phyloP scores from a whole-genome alignment of 1,140 invertebrate genomes.

The Cyrtorhinus lividipennis region DNA sequence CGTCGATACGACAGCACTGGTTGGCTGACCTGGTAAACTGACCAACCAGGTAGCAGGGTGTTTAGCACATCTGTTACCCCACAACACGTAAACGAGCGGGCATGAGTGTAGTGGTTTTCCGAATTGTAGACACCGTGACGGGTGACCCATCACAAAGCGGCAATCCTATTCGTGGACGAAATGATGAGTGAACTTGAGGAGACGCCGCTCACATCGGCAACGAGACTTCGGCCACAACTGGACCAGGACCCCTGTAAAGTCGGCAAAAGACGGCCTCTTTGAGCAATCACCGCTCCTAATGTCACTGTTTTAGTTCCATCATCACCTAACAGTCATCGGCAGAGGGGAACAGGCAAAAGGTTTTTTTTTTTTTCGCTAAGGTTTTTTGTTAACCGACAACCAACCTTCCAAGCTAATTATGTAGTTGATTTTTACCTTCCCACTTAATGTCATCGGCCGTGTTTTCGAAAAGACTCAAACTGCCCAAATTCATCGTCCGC shows the following conservation, averaged over 20 bases:
- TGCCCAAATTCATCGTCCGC: too few species aligned
- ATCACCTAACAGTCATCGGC: constrained; percentile 2
- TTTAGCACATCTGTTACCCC: background rate
- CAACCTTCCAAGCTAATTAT: background rate
- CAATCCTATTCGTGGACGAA: background rate
- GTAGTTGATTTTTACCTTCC: too few species aligned
- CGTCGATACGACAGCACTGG: too few species aligned
- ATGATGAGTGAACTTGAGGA: background rate
- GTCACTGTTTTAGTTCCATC: constrained; percentile 6
- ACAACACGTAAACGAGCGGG: background rate
- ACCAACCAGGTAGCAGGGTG: background rate
- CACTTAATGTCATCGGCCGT: too few species aligned
- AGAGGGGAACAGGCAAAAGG: too few species aligned
- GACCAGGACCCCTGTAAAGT: constrained; percentile 1
- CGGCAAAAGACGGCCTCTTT: background rate
- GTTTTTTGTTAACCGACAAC: background rate
- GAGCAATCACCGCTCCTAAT: constrained; percentile 8
- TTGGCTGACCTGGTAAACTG: too few species aligned
- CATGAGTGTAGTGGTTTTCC: too few species aligned
- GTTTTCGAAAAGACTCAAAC: too few species aligned
- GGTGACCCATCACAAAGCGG: background rate
- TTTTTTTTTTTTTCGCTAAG: background rate
- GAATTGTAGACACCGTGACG: background rate
- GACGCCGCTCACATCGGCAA: background rate
- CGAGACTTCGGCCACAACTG: background rate